Percentiles rank a stretch among this genome's conserved stretches.
These are phyloP conservation scores for Zaprionus vittiger DNA, from an alignment of 1,140 invertebrate species.

Conservation along the genomic window DNA sequence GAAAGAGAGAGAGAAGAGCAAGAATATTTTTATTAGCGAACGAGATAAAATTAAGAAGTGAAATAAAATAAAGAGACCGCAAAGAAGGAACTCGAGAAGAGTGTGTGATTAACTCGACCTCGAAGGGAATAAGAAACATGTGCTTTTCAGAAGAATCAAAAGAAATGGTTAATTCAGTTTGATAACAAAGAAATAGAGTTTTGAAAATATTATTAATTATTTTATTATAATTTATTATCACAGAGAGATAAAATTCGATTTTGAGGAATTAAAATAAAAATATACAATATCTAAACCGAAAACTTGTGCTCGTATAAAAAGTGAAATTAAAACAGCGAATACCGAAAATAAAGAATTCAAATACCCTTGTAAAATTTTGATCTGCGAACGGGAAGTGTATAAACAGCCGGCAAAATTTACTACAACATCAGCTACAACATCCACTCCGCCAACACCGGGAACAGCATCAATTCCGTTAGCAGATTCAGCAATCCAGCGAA, in stretches of 20 bases:
- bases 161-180: background rate
- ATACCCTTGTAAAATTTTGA: constrained; percentile 29
- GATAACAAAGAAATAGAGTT: background rate
- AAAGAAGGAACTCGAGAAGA: constrained; percentile 16
- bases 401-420: constrained; percentile 75
- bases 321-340: constrained; percentile 9
- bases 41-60: constrained; percentile 14
- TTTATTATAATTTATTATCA: constrained; percentile 10
- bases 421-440: constrained; percentile 57
- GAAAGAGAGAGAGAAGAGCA: background rate
- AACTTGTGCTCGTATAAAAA: constrained; percentile 32
- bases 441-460: constrained; percentile 46
- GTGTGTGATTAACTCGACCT: background rate
- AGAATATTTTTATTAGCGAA: background rate
- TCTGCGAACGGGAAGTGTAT: constrained; percentile 49
- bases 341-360: constrained; percentile 28
- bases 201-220: background rate
- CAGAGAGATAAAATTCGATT: constrained; percentile 22
- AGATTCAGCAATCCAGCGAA: constrained; percentile 47
- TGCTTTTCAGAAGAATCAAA: constrained; percentile 6
- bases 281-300: constrained; percentile 48
- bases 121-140: constrained; percentile 29
- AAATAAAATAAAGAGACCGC: constrained; percentile 11
- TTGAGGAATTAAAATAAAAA: constrained; percentile 37
- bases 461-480: constrained; percentile 48